phyloP scores from a whole-genome alignment of 1,140 invertebrate genomes.

The Steinernema khuongi region DNA sequence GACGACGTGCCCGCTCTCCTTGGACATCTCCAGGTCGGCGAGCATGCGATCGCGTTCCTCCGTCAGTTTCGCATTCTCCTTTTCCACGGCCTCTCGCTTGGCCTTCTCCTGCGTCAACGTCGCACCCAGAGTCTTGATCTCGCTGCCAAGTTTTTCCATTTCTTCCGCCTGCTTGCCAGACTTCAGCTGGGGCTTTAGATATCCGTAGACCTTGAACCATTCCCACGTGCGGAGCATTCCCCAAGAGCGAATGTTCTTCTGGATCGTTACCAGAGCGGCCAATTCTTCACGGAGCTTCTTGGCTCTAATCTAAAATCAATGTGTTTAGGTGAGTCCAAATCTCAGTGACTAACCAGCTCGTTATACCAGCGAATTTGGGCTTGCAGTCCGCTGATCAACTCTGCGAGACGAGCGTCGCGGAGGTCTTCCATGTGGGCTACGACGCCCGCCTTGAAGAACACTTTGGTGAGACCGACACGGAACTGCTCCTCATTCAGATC shows the following conservation, averaged over 20 bases:
- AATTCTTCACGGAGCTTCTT: slow-evolving; percentile 61
- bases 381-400: slow-evolving; percentile 97
- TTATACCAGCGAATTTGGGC: slow-evolving; percentile 53
- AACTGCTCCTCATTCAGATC: slow-evolving; percentile 49
- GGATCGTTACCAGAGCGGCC: slow-evolving; percentile 88
- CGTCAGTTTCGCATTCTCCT: slow-evolving; percentile 64
- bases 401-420: slow-evolving; percentile 92
- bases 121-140: slow-evolving; percentile 84
- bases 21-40: slow-evolving; percentile 77
- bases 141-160: slow-evolving; percentile 90
- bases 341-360: slow-evolving; percentile 25
- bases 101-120: slow-evolving; percentile 87
- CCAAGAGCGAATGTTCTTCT: slow-evolving; percentile 97
- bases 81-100: slow-evolving; percentile 88
- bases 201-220: slow-evolving; percentile 34
- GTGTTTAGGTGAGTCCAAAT: background rate
- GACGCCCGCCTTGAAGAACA: slow-evolving; percentile 82
- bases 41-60: slow-evolving; percentile 85
- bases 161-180: slow-evolving; percentile 96
- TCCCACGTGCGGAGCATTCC: slow-evolving; percentile 92
- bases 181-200: slow-evolving; percentile 64
- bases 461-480: slow-evolving; percentile 55
- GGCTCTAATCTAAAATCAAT: slow-evolving; percentile 43
- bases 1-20: slow-evolving; percentile 75
- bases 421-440: slow-evolving; percentile 99